Conservation (phyloP, 1,140 invertebrate species). For the Drosophila oshimai region DNA sequence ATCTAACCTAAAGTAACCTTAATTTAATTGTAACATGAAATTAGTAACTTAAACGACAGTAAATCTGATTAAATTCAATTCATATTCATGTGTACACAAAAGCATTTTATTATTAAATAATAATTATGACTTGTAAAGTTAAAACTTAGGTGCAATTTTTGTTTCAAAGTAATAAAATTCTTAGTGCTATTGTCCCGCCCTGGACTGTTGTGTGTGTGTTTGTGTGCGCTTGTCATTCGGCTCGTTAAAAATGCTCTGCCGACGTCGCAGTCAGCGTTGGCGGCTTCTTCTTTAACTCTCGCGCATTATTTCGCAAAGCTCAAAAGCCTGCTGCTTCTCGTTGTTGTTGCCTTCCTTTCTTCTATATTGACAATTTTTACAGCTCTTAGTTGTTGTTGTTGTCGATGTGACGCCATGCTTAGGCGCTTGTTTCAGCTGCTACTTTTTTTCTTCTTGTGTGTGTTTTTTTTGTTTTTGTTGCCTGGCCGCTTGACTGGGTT, state of each 20-base stretch:
- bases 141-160: no score
- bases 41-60: no score
- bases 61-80: no score
- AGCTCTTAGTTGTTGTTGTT: slow-evolving; percentile 58
- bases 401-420: slow-evolving; percentile 73
- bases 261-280: slow-evolving; percentile 38
- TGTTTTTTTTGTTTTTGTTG: slow-evolving; percentile 25
- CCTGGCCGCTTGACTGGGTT: slow-evolving; percentile 63
- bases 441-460: slow-evolving; percentile 39
- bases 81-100: no score
- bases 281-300: slow-evolving; percentile 76
- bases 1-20: no score
- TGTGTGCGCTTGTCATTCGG: slow-evolving; percentile 67
- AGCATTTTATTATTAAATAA: no score
- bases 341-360: slow-evolving; percentile 48
- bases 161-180: neutral
- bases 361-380: slow-evolving; percentile 80
- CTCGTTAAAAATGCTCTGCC: slow-evolving; percentile 64
- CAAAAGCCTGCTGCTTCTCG: slow-evolving; percentile 54
- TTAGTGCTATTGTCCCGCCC: neutral
- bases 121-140: no score
- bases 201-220: slow-evolving; percentile 21
- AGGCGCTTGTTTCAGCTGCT: slow-evolving; percentile 68
- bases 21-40: no score
- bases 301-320: slow-evolving; percentile 68